Evolutionary conservation across 2,888 invertebrate genomes (phyloP).

Genomic region (Latrodectus hesperus): DNA sequence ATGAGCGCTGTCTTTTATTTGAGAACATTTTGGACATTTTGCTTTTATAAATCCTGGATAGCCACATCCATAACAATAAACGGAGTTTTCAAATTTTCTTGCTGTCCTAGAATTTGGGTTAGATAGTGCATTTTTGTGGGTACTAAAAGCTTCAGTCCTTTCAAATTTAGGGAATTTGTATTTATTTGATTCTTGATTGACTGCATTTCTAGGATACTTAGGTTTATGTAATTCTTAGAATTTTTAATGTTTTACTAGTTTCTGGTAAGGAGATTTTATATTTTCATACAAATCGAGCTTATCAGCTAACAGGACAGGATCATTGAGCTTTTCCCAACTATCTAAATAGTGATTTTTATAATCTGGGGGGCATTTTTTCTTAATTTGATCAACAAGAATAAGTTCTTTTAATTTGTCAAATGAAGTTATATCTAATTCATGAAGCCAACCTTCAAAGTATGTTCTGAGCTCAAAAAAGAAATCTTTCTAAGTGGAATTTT

Average conservation of each 20-base stretch:
- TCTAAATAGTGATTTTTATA: conserved; percentile 17
- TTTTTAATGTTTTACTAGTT: background rate
- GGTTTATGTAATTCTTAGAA: background rate
- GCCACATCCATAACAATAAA: conserved; percentile 14
- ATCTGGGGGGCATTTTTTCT: conserved; percentile 11
- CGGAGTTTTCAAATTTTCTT: background rate
- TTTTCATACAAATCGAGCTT: conserved; percentile 18
- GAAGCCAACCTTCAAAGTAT: conserved; percentile 16
- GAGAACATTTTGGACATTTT: conserved; percentile 6
- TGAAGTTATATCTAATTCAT: background rate
- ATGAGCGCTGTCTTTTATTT: background rate
- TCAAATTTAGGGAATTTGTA: background rate
- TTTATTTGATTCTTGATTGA: background rate
- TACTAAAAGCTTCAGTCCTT: background rate
- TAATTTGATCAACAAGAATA: conserved; percentile 15
- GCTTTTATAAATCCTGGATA: conserved; percentile 12
- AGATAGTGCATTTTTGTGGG: background rate
- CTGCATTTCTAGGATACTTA: background rate
- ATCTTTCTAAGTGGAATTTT: too few relatives aligned
- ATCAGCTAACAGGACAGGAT: background rate
- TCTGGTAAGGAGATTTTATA: background rate
- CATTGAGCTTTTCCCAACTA: conserved; percentile 18
- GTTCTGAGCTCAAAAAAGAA: conserved; percentile 4
- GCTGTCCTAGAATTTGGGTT: background rate
- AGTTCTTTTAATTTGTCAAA: conserved; percentile 15